Base-by-base conservation (phyloP, 2,888 invertebrate genomes). In the Holacanthella duospinosa region DNA sequence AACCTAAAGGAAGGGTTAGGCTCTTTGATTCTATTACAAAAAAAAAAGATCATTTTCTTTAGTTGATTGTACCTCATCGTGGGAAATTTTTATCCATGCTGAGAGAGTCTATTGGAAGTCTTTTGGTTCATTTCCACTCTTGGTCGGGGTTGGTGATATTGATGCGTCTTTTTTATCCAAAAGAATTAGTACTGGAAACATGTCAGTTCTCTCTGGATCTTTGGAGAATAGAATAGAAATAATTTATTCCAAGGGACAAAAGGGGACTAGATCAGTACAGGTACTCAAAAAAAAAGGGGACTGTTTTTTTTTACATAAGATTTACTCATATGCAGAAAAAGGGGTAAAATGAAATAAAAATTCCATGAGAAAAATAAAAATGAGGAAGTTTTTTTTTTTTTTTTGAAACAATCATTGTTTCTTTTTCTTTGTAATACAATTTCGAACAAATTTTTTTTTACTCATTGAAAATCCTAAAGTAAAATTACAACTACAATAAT, bases 71-170 rank as follows among this genome's bases (percentile, higher is more conserved):
- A 36, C 36, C 36, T 55, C 29, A 12, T 57, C 57, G 57, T 57
- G 57, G 57, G 57, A 57, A 57, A 57, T 57, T 57, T 57, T 57
- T 57, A 29, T 29, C 21, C 53, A 55, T 55, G 55, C 25, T 27
- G 55, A 55, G 26, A 27, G 26, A 9, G 9, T 21, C n/a, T n/a
- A n/a, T n/a, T n/a, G n/a, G n/a, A n/a, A n/a, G n/a, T n/a, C n/a
- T n/a, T n/a, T n/a, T n/a, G n/a, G n/a, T n/a, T 55, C 26, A 12
- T 55, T 55, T 55, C 55, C 25, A 26, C 12, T 55, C 26, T 55
- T n/a, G n/a, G n/a, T n/a, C n/a, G 21, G 4, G 19, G 29, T 29
- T 6, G 57, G 6, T 28, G 36, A 29, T 57, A 25, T 55, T 55
- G 55, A 55, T 55, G 55, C 55, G 55, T 55, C 55, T 27, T 55